Evolutionary conservation across 2,797 vertebrate species (phyloP).

Genomic region (Pipistrellus nathusii): DNA sequence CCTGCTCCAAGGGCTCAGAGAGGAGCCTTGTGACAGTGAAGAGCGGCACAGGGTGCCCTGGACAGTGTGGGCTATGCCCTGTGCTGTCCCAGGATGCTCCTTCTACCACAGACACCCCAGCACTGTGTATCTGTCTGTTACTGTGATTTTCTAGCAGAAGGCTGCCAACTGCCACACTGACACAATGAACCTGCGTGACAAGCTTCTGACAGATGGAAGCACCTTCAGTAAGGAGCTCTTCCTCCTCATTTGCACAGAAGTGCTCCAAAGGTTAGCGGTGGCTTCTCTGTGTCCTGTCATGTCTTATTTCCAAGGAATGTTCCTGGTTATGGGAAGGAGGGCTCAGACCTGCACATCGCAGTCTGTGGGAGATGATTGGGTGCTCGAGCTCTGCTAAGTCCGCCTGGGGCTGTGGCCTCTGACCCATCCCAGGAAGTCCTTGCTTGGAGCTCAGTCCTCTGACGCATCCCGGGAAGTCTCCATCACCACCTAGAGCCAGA

Average conservation of each 20-base stretch:
- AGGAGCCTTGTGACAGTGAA: neutral
- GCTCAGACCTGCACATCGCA: fast-evolving
- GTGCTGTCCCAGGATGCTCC: neutral
- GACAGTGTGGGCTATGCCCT: too few species aligned
- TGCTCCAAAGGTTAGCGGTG: neutral
- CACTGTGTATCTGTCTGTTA: neutral
- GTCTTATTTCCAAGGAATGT: neutral
- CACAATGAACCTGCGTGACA: neutral
- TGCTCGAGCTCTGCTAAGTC: neutral
- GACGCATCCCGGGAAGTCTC: neutral
- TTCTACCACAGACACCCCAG: neutral
- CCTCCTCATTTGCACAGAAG: neutral
- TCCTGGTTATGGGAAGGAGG: neutral
- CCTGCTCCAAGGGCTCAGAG: neutral
- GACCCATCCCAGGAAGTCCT: neutral
- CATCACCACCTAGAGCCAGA: fast-evolving
- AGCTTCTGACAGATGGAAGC: neutral
- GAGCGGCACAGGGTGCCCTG: neutral
- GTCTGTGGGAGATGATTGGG: fast-evolving
- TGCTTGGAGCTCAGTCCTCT: too few species aligned
- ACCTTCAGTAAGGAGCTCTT: neutral
- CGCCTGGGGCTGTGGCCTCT: neutral
- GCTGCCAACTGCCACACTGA: neutral
- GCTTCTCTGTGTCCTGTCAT: neutral
- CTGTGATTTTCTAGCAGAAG: neutral